Conservation (phyloP, 2,888 invertebrate species). For the Dascillus cervinus region DNA sequence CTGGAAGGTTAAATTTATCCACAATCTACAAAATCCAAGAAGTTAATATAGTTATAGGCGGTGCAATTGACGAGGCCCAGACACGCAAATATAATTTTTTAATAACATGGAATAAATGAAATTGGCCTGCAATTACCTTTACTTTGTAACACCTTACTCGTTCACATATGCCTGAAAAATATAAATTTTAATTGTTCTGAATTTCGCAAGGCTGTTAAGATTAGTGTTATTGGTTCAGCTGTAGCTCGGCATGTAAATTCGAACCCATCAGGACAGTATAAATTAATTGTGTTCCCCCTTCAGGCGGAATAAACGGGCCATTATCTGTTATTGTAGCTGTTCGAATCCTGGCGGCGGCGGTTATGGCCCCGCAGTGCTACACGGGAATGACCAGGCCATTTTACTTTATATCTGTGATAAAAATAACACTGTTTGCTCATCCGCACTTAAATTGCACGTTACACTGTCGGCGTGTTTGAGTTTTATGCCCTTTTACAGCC, state of each 20-base stretch:
- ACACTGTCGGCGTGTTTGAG: constrained; percentile 18
- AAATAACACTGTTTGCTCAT: constrained; percentile 21
- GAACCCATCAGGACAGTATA: constrained; percentile 14
- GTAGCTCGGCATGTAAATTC: constrained; percentile 9
- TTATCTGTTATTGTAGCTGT: constrained; percentile 18
- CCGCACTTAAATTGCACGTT: constrained; percentile 18
- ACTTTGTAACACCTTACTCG: no score
- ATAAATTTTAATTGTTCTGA: no score
- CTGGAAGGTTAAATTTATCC: no score
- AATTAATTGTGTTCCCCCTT: constrained; percentile 17
- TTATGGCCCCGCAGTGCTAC: constrained; percentile 18
- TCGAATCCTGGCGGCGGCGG: constrained; percentile 9
- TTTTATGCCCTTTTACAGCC: constrained; percentile 2
- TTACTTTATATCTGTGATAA: constrained; percentile 20
- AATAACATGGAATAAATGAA: no score
- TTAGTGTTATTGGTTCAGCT: no score
- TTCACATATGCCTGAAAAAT: no score
- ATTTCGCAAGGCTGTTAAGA: no score
- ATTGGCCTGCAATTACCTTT: no score
- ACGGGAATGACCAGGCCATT: constrained; percentile 18
- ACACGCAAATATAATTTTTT: no score
- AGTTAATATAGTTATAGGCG: no score
- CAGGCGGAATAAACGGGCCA: constrained; percentile 17
- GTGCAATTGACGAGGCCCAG: no score
- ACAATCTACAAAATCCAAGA: no score